A percentile compares a stretch with the other conserved stretches of the same genome.
Conservation (phyloP, 2,113 vertebrate species). For the Oreotragus oreotragus region DNA sequence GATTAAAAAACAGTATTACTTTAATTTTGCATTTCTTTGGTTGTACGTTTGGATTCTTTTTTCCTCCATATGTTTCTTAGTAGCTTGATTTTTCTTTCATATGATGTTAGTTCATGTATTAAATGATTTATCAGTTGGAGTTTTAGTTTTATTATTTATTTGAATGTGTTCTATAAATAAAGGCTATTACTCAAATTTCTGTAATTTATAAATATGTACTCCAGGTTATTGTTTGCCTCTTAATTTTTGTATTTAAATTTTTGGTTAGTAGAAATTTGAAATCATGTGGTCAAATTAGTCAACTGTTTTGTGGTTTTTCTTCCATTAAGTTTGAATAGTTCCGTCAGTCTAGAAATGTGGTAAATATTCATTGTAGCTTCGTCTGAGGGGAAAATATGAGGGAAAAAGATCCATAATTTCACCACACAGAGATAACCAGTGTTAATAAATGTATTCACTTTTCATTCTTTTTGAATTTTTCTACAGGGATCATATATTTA, state of each 20-base stretch:
- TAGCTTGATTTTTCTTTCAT: conserved; percentile 28
- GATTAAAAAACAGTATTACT: neutral
- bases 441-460: conserved; percentile 9
- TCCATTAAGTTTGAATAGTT: neutral
- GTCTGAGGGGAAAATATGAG: neutral
- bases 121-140: neutral
- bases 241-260: neutral
- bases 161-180: conserved; percentile 23
- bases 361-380: neutral
- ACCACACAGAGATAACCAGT: neutral
- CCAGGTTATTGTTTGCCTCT: conserved; percentile 20
- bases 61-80: neutral
- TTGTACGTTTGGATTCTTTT: conserved; percentile 13
- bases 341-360: neutral
- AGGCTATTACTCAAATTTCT: conserved; percentile 6
- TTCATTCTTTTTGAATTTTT: conserved; percentile 11
- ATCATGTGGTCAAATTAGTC: neutral
- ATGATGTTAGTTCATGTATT: neutral
- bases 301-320: conserved; percentile 20
- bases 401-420: neutral
- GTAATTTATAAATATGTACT: neutral
- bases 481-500: neutral
- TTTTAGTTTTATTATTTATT: conserved; percentile 6
- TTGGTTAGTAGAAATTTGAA: neutral
- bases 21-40: neutral